Percentiles rank a stretch among this genome's conserved stretches.
Evolutionary conservation across 2,113 vertebrate genomes (phyloP).

Genomic region (Caloenas nicobarica): DNA sequence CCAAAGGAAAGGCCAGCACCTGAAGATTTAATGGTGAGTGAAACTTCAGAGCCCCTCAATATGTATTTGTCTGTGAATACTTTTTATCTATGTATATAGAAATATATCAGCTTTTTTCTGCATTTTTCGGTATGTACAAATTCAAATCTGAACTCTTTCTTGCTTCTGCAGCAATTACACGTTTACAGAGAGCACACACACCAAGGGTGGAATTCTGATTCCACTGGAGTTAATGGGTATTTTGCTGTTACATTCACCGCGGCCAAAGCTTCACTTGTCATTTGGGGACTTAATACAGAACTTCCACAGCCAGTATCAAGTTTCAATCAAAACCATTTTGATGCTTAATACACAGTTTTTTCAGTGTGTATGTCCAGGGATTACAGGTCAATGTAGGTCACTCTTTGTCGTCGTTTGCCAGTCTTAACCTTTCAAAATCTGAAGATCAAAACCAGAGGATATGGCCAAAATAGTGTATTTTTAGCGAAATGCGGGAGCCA

Average conservation of each 20-base stretch:
- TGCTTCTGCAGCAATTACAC: not conserved
- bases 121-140: not conserved
- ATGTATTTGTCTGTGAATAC: not conserved
- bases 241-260: not conserved
- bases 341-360: not conserved
- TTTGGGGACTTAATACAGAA: not conserved
- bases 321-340: not conserved
- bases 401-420: not conserved
- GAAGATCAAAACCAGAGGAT: not conserved
- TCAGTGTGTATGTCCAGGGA: not conserved
- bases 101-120: not conserved
- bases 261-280: not conserved
- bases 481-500: not conserved
- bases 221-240: not conserved
- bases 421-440: not conserved
- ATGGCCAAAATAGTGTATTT: not conserved
- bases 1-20: slow-evolving; percentile 96
- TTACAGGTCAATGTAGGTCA: slow-evolving; percentile 9
- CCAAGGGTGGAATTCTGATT: not conserved
- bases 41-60: not conserved
- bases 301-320: not conserved
- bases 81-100: not conserved
- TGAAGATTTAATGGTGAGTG: slow-evolving; percentile 95
- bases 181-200: not conserved
- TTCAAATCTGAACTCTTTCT: not conserved